Conservation (phyloP, 2,888 invertebrate genomes). For the Danaus chrysippus region DNA sequence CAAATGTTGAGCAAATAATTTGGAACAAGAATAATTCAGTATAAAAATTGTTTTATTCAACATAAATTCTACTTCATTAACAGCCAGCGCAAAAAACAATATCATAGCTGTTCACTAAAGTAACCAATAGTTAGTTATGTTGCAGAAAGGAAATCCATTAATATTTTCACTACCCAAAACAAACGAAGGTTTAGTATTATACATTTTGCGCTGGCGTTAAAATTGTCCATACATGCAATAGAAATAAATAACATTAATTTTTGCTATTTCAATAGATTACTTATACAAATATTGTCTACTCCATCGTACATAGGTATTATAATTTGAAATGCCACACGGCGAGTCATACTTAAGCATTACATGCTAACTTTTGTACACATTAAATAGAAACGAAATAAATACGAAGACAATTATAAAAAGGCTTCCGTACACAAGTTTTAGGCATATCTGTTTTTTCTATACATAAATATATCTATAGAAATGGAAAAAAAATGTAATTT, state of each 20-base stretch:
- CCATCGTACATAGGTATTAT: conserved; percentile 24
- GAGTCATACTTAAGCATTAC: conserved; percentile 20
- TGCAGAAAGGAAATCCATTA: conserved; percentile 7
- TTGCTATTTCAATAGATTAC: conserved; percentile 42
- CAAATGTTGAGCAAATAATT: conserved; percentile 70
- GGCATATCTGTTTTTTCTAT: background rate
- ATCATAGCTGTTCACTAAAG: conserved; percentile 27
- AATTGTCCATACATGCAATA: background rate
- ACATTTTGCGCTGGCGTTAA: background rate
- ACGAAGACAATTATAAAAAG: background rate
- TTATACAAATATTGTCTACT: conserved; percentile 71
- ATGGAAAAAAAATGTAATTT: too few species aligned
- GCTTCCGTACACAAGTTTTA: conserved; percentile 9
- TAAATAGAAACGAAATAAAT: conserved; percentile 12
- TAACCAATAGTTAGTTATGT: conserved; percentile 31
- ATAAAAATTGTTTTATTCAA: conserved; percentile 63
- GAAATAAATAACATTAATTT: conserved; percentile 26
- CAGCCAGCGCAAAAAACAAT: conserved; percentile 40
- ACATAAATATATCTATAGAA: too few species aligned
- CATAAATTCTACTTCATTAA: conserved; percentile 52
- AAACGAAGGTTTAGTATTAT: background rate
- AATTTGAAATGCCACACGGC: conserved; percentile 16
- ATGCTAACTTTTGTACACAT: conserved; percentile 26
- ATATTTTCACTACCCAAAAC: background rate
- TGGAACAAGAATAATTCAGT: conserved; percentile 62